phyloP scores from a whole-genome alignment of 1,140 invertebrate genomes.

The Plectrocnemia conspersa region DNA sequence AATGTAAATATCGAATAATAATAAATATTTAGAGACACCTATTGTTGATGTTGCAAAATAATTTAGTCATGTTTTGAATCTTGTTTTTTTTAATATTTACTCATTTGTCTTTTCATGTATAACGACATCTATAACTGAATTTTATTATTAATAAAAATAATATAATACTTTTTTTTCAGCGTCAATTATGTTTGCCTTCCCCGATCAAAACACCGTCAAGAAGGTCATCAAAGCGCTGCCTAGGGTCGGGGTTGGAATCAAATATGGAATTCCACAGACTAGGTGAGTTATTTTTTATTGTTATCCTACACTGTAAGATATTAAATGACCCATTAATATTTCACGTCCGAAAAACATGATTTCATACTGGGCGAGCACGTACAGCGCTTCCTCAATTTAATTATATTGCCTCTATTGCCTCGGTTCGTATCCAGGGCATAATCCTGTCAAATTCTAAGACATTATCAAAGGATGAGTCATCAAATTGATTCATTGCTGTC shows the following conservation, averaged over 20 bases:
- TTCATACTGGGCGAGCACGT: no score
- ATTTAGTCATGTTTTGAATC: background rate
- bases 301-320: no score
- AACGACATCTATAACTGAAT: no score
- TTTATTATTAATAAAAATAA: slow-evolving; percentile 2
- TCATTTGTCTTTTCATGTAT: no score
- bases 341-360: no score
- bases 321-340: no score
- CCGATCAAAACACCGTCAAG: slow-evolving; percentile 94
- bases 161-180: slow-evolving; percentile 59
- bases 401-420: slow-evolving; percentile 7
- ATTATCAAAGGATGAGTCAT: background rate
- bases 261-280: slow-evolving; percentile 97
- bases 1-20: background rate
- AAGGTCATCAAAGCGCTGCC: slow-evolving; percentile 98
- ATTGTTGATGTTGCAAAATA: background rate
- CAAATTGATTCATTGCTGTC: slow-evolving; percentile 5
- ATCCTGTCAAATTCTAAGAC: background rate
- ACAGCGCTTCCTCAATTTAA: background rate
- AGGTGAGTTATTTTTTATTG: no score
- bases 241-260: slow-evolving; percentile 97
- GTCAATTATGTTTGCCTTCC: slow-evolving; percentile 97
- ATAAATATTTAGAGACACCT: slow-evolving; percentile 17
- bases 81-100: no score
- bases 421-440: background rate